Evolutionary conservation across 2,888 invertebrate genomes (phyloP), one percentile per base, ranked within the genome.

Genomic region (Cordilura impudica): DNA sequence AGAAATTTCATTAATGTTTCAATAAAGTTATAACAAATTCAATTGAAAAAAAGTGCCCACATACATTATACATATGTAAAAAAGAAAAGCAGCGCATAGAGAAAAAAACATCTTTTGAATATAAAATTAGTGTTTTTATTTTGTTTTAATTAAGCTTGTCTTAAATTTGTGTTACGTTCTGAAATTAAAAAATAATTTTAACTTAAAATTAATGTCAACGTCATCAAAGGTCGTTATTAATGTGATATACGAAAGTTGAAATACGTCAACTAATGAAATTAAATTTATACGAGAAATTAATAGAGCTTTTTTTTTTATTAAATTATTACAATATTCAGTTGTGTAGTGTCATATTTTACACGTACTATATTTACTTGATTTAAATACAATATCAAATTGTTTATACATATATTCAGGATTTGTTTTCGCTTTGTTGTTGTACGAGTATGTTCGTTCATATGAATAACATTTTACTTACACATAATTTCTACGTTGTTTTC

Each of bases 201-300:
- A 58, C 31, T 7, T 26, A 45, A 71, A n/a, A n/a, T n/a, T 67
- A 53, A 72, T 53, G 81, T 66, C 69, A 77, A 81, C 77, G 77
- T 81, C 80, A 81, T 77, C 80, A 81, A 77, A 81, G 67, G 49
- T 74, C 51, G 66, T 29, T n/a, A 7, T 26, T 31, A 14, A 14
- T 70, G 51, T 19, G 16, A n/a, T n/a, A n/a, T n/a, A n/a, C n/a
- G n/a, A n/a, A n/a, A n/a, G 0, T 51, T 23, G 8, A 19, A 4
- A 14, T n/a, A n/a, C n/a, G 8, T 47, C 19, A 2, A 10, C 7
- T 51, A 19, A 6, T 51, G 6, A 51, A 51, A 39, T n/a, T n/a
- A n/a, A 39, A 39, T 39, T 39, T 39, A 35, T 12, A 35, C 1
- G 2, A 35, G n/a, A 35, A 35, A 35, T 12, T 12, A 35, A 39